Evolutionary conservation across 2,888 invertebrate genomes (phyloP).

Genomic region (Orthonychiurus folsomi): DNA sequence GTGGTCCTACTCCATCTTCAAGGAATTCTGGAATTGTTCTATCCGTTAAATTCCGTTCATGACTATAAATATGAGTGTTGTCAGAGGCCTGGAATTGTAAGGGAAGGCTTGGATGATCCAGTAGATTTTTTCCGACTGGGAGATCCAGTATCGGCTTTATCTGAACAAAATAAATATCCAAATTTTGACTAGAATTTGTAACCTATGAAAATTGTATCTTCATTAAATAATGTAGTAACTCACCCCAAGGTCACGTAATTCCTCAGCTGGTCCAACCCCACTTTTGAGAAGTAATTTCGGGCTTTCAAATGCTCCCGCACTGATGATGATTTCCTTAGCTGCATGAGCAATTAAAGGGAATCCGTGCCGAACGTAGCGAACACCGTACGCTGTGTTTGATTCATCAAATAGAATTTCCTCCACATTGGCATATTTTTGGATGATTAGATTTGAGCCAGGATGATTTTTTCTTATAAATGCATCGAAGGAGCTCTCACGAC

Average conservation of each 20-base stretch:
- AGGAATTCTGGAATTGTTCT: conserved; percentile 3
- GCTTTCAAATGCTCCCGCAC: conserved; percentile 4
- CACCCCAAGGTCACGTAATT: neutral
- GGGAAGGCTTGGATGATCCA: conserved; percentile 12
- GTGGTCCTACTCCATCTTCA: conserved; percentile 12
- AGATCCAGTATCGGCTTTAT: conserved; percentile 7
- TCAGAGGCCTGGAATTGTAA: conserved; percentile 13
- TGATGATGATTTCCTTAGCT: conserved; percentile 8
- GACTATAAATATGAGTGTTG: conserved; percentile 6
- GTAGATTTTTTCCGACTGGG: conserved; percentile 20
- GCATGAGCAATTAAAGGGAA: conserved; percentile 4
- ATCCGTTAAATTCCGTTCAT: conserved; percentile 8
- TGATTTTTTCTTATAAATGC: conserved; percentile 11
- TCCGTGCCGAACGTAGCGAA: conserved; percentile 13
- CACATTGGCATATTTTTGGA: conserved; percentile 10
- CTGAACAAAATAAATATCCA: too few relatives aligned
- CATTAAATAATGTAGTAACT: too few relatives aligned
- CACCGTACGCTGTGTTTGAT: conserved; percentile 11
- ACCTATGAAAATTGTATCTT: too few relatives aligned
- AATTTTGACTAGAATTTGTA: too few relatives aligned
- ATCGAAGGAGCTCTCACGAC: conserved; percentile 13
- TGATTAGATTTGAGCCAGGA: conserved; percentile 10
- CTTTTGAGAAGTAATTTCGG: conserved; percentile 5
- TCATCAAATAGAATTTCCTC: neutral
- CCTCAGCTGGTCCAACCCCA: conserved; percentile 11